Percentiles rank a stretch among this genome's conserved stretches.
These are phyloP conservation scores for Mimas tiliae DNA, from an alignment of 2,888 invertebrate genomes.

Conservation along the genomic window DNA sequence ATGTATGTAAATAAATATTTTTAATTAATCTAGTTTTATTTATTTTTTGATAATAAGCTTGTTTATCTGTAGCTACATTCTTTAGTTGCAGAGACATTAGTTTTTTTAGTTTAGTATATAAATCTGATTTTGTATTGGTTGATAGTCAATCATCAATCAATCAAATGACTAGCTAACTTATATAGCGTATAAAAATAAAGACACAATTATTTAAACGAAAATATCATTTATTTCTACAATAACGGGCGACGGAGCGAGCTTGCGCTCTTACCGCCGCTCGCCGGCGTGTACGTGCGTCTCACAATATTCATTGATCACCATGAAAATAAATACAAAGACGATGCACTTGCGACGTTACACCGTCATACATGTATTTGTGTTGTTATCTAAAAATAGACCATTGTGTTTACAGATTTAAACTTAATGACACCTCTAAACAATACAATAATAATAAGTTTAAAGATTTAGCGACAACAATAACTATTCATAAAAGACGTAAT, in stretches of 20 bases:
- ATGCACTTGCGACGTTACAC: conserved; percentile 63
- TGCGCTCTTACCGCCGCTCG: conserved; percentile 53
- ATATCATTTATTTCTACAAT: conserved; percentile 84
- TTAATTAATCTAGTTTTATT: neutral
- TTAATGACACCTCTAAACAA: conserved; percentile 72
- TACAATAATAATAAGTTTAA: conserved; percentile 73
- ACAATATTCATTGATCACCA: conserved; percentile 78
- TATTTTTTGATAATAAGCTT: neutral
- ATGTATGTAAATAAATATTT: neutral
- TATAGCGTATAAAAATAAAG: conserved; percentile 46
- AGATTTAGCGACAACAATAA: conserved; percentile 79
- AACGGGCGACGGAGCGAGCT: conserved; percentile 66
- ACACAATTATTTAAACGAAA: conserved; percentile 79
- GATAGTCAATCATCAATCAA: too few species aligned
- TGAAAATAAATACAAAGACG: conserved; percentile 76
- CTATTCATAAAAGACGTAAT: conserved; percentile 72
- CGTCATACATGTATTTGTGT: conserved; percentile 72
- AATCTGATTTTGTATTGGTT: too few species aligned
- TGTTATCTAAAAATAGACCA: conserved; percentile 72
- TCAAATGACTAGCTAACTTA: neutral
- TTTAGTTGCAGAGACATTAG: neutral
- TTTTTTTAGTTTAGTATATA: too few species aligned
- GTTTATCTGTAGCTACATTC: neutral
- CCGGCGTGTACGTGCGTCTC: conserved; percentile 73
- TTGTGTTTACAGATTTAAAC: conserved; percentile 64